A percentile compares a stretch with the other conserved stretches of the same genome.
phyloP scores from a whole-genome alignment of 2,113 vertebrate genomes.

The Formicarius rufipectus region DNA sequence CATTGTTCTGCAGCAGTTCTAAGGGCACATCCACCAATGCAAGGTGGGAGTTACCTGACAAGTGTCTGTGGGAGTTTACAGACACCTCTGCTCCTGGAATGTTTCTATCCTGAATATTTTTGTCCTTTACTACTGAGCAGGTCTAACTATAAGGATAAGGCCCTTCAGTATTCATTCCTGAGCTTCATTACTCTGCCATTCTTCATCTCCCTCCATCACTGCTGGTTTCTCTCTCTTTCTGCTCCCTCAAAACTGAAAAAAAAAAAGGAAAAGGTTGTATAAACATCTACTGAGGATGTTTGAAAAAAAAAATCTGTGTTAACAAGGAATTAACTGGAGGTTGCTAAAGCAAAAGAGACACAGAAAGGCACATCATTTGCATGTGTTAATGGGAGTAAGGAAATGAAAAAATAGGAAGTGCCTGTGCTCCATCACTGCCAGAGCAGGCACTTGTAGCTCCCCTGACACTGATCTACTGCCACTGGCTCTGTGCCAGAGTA shows the following conservation, averaged over 20 bases:
- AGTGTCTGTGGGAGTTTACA: not conserved
- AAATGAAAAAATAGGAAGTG: not conserved
- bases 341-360: not conserved
- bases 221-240: not conserved
- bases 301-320: not conserved
- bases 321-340: conserved; percentile 3
- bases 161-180: not conserved
- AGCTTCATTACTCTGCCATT: not conserved
- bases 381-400: conserved; percentile 21
- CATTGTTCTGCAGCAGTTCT: not conserved
- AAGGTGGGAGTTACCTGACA: not conserved
- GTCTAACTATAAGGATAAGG: not conserved
- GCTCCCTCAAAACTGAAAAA: not conserved
- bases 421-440: conserved; percentile 17
- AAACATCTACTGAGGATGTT: not conserved
- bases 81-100: not conserved
- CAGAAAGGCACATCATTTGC: not conserved
- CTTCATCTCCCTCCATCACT: not conserved
- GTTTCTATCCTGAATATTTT: not conserved
- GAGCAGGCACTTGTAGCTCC: not conserved
- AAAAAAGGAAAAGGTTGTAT: not conserved
- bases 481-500: not conserved
- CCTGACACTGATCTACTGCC: conserved; percentile 5
- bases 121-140: not conserved
- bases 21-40: not conserved